Conservation (phyloP, 2,888 invertebrate species). For the Agonum fuliginosum region DNA sequence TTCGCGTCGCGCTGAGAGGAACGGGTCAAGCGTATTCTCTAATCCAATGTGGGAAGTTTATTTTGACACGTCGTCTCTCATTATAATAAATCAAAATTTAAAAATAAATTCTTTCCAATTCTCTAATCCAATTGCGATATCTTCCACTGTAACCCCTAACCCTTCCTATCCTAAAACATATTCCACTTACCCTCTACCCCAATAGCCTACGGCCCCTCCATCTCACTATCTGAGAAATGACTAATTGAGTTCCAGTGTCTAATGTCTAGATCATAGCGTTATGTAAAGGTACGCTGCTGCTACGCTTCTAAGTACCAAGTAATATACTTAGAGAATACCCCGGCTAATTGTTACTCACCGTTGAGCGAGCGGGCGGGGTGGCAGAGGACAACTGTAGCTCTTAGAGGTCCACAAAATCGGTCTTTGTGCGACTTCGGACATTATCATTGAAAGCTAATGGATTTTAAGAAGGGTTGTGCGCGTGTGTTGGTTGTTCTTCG, state of each 20-base stretch:
- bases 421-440: slow-evolving; percentile 73
- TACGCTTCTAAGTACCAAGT: slow-evolving; percentile 70
- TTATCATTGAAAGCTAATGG: slow-evolving; percentile 74
- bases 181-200: slow-evolving; percentile 5
- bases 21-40: too few species aligned
- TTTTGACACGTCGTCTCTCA: too few species aligned
- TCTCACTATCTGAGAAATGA: slow-evolving; percentile 39
- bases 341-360: slow-evolving; percentile 72
- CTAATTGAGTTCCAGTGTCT: slow-evolving; percentile 72
- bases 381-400: slow-evolving; percentile 66
- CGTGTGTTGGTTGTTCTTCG: slow-evolving; percentile 27
- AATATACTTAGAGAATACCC: slow-evolving; percentile 72
- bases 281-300: slow-evolving; percentile 61
- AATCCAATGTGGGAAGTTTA: too few species aligned
- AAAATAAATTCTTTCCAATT: too few species aligned
- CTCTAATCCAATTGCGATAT: too few species aligned
- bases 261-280: slow-evolving; percentile 66
- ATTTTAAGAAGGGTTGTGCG: slow-evolving; percentile 71
- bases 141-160: too few species aligned
- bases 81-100: too few species aligned
- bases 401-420: slow-evolving; percentile 71
- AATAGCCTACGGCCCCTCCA: not conserved
- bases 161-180: too few species aligned
- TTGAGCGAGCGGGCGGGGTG: not conserved
- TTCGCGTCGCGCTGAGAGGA: too few species aligned